Conservation (phyloP, 2,888 invertebrate species). For the Camptogramma bilineatum region DNA sequence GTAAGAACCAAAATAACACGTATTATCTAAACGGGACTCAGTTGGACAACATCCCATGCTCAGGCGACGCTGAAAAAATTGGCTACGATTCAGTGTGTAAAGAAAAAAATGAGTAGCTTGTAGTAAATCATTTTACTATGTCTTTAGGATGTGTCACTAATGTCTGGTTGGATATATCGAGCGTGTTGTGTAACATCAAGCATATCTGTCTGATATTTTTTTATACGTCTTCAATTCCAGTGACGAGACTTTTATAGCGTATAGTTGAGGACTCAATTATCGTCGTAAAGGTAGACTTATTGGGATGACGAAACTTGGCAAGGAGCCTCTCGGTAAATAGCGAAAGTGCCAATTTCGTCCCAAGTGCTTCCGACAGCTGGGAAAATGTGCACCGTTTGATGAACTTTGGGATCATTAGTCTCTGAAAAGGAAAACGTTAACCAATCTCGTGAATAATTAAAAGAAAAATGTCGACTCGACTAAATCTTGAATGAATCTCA, state of each 20-base stretch:
- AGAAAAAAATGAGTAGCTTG: constrained; percentile 53
- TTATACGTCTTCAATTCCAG: constrained; percentile 50
- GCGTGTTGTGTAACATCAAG: constrained; percentile 57
- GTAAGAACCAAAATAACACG: constrained; percentile 79
- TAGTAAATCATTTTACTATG: constrained; percentile 72
- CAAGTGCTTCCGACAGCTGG: constrained; percentile 38
- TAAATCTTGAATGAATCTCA: constrained; percentile 22
- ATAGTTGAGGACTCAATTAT: constrained; percentile 40
- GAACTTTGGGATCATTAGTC: constrained; percentile 38
- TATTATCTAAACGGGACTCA: constrained; percentile 80
- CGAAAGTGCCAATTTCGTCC: constrained; percentile 43
- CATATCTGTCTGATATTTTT: constrained; percentile 51
- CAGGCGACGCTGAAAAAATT: constrained; percentile 65
- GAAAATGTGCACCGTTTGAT: constrained; percentile 27
- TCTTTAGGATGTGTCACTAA: constrained; percentile 63
- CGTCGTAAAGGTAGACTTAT: constrained; percentile 38
- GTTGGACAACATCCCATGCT: constrained; percentile 63
- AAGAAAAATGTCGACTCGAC: constrained; percentile 14
- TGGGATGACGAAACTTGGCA: constrained; percentile 42
- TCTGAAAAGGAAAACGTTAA: constrained; percentile 21
- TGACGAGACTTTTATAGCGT: constrained; percentile 53
- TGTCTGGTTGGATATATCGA: constrained; percentile 56
- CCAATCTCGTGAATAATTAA: constrained; percentile 6
- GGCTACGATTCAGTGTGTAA: constrained; percentile 70
- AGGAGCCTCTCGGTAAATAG: constrained; percentile 39